Conservation (phyloP, 2,113 vertebrate species). For the Bubo bubo region DNA sequence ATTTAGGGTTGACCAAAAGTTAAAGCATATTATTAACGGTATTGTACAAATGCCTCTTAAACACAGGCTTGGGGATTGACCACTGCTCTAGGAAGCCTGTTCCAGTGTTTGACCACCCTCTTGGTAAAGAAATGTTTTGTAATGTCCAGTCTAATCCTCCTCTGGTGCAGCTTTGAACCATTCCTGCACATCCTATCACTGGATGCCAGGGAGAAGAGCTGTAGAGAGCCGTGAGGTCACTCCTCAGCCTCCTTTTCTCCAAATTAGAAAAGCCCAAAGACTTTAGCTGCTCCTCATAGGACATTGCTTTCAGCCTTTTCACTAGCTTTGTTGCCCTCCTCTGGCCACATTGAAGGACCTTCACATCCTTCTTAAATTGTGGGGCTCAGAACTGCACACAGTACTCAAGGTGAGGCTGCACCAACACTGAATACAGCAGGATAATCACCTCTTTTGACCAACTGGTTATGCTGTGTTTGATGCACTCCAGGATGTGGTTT, state of each 20-base stretch:
- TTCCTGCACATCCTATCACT: fast-evolving
- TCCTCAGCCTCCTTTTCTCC: not conserved
- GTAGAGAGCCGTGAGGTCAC: not conserved
- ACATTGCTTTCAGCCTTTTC: not conserved
- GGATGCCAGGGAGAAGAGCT: not conserved
- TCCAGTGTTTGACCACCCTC: not conserved
- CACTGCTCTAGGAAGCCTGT: not conserved
- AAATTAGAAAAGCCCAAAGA: not conserved
- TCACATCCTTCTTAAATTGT: not conserved
- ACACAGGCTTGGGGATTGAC: not conserved
- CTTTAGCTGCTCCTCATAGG: fast-evolving
- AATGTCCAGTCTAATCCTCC: not conserved
- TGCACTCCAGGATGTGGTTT: not conserved
- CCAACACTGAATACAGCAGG: fast-evolving
- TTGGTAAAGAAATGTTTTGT: not conserved
- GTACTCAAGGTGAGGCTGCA: not conserved
- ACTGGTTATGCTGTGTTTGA: not conserved
- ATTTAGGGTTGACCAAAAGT: not conserved
- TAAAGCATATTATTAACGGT: not conserved
- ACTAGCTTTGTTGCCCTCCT: not conserved
- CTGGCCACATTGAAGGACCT: not conserved
- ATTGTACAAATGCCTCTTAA: conserved; percentile 3
- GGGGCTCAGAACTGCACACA: not conserved
- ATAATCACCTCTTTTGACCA: not conserved
- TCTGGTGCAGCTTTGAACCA: not conserved